Base-by-base conservation (phyloP, 1,140 invertebrate genomes). In the Leptopilina boulardi region DNA sequence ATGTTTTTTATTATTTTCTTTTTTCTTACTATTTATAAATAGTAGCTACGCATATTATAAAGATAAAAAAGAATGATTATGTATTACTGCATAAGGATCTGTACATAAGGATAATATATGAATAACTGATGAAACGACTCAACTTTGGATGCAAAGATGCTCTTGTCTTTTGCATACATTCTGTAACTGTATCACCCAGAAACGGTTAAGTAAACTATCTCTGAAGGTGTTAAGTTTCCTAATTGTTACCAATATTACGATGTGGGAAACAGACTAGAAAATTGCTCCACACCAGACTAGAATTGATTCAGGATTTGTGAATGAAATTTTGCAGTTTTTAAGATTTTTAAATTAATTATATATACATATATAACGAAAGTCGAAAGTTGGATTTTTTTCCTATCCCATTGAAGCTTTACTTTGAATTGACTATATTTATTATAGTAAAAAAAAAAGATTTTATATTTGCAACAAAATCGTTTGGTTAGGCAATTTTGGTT, bases 161-260 rank as follows among this genome's bases (percentile, higher is more conserved):
- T 80, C 74, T 79, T 70, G 18, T 21, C 34, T 15, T 38, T 71
- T 74, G 21, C 59, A 66, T 23, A 66, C 44, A 72, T 74, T 79
- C 51, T n/a, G 84, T 90, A 91, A 91, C 89, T 91, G 89, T 91
- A 91, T 85, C 83, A 85, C 59, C 71, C 70, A 80, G 85, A 81
- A 89, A 90, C 89, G 89, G 90, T 91, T 90, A 87, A 82, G 76
- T 88, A 90, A 90, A 84, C 30, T 73, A 51, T 21, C 54, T n/a
- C 34, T 26, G 38, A 77, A 79, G 84, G 78, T 89, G 90, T 18
- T 66, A 90, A 71, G 34, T 82, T 71, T 84, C 74, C 87, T 91
- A 91, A 91, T 90, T 89, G 84, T 88, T 87, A 88, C 84, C 79
- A 81, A 84, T 87, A 76, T 77, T 73, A 70, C 54, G 76, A 30